phyloP scores from a whole-genome alignment of 2,888 invertebrate genomes.

The Pristionchus maxplancki region DNA sequence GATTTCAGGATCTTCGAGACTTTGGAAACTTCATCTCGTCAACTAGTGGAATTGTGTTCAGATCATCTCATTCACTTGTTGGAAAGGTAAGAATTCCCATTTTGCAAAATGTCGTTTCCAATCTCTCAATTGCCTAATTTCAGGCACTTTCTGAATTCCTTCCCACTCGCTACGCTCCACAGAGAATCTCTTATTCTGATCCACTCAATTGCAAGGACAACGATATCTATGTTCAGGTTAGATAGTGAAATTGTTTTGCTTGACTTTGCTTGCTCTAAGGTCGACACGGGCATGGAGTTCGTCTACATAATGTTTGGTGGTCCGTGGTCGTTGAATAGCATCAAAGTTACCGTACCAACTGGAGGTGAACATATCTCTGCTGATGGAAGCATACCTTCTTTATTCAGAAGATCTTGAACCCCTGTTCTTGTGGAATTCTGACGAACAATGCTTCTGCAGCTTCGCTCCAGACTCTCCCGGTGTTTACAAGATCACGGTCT shows the following conservation, averaged over 20 bases:
- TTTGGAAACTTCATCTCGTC: conserved; percentile 23
- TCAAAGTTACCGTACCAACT: background rate
- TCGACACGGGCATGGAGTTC: background rate
- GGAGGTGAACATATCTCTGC: background rate
- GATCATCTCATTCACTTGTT: background rate
- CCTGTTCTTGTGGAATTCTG: background rate
- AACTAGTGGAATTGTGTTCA: conserved; percentile 6
- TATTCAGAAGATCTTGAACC: background rate
- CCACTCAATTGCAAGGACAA: conserved; percentile 35
- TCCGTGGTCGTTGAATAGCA: background rate
- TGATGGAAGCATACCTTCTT: background rate
- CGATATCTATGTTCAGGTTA: conserved; percentile 14
- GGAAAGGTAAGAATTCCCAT: background rate
- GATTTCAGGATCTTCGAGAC: conserved; percentile 22
- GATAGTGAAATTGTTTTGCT: background rate
- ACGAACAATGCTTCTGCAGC: conserved; percentile 1
- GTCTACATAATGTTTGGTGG: background rate
- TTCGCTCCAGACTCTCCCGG: background rate
- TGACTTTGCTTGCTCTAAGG: no score
- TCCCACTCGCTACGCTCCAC: conserved; percentile 13
- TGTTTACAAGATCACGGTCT: conserved; percentile 14
- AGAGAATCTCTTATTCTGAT: background rate
- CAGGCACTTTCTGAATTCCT: background rate
- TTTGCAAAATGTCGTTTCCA: background rate
- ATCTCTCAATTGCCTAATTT: no score